Base-by-base conservation (phyloP, 2,113 vertebrate genomes). In the Dolichallabes microphthalmus region DNA sequence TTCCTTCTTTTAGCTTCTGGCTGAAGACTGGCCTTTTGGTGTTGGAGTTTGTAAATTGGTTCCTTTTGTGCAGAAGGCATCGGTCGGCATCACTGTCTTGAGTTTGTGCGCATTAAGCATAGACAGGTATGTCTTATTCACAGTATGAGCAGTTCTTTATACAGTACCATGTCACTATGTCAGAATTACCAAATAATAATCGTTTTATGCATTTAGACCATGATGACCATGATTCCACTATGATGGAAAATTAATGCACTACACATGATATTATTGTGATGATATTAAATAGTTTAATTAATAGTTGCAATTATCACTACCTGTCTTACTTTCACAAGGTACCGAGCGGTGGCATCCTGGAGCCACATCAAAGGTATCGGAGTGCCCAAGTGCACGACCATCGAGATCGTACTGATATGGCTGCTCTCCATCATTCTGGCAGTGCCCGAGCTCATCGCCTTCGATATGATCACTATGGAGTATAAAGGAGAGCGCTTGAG, bases 81-180 rank as follows among this genome's bases (percentile, higher is more conserved):
- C 97, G 0, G 97, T 99, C 90, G 98, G 98, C 53, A 99, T 99
- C 92, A 99, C 97, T 17, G 97, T 99, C 90, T 89, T 99, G 87
- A 99, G 98, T 90, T 94, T 99, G 57, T 99, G 98, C 73, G 98
- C 98, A 75, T 93, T 99, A 88, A 99, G 98, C 87, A 98, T 99
- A 82, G 98, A 99, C 90, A 98, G 98, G 98, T 99, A 93, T 92
- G 0, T 14, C 5, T n/a, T 50, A 52, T 52, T 74, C 6, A 3
- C 13, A 73, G 10, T 7, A 39, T 20, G 68, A 71, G 39, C 71
- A 52, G 17, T 9, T 22, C 22, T 22, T 45, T 45, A 20, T 45
- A n/a, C n/a, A n/a, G n/a, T n/a, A 45, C 19, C 5, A 39, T 22
- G 19, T 7, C 39, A 1, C 45, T 14, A 80, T 80, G 78, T n/a